phyloP scores from a whole-genome alignment of 2,113 vertebrate species.

The Hippolais icterina region DNA sequence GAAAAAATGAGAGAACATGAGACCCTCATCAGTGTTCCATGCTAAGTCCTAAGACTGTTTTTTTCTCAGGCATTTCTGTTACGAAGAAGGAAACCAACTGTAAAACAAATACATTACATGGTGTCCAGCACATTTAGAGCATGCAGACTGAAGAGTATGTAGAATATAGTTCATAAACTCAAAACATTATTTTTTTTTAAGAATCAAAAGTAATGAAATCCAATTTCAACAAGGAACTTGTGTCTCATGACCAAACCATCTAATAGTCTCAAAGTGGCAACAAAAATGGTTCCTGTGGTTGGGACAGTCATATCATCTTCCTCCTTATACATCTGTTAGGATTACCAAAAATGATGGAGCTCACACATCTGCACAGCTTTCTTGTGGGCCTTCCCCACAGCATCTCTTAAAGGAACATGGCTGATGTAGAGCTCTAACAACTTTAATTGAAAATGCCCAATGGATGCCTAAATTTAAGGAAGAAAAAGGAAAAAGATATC shows the following conservation, averaged over 20 bases:
- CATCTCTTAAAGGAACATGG: background rate
- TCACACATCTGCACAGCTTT: background rate
- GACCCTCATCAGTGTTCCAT: background rate
- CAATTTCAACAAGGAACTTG: background rate
- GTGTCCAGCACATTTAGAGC: background rate
- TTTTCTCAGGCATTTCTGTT: background rate
- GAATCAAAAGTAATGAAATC: background rate
- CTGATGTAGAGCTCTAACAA: background rate
- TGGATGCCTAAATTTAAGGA: background rate
- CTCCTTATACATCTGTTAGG: background rate
- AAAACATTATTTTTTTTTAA: background rate
- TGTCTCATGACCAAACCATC: background rate
- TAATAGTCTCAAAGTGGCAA: background rate
- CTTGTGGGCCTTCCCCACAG: background rate
- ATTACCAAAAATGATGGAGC: background rate
- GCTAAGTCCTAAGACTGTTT: background rate
- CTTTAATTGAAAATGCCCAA: background rate
- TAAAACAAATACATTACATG: background rate
- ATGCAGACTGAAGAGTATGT: background rate
- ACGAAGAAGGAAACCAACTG: background rate
- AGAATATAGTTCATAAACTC: background rate
- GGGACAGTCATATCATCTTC: background rate
- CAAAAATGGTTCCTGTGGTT: background rate
- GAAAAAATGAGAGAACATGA: background rate
- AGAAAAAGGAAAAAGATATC: background rate